These are phyloP conservation scores for Hirtodrosophila duncani DNA, from an alignment of 2,888 invertebrate genomes.

Conservation along the genomic window DNA sequence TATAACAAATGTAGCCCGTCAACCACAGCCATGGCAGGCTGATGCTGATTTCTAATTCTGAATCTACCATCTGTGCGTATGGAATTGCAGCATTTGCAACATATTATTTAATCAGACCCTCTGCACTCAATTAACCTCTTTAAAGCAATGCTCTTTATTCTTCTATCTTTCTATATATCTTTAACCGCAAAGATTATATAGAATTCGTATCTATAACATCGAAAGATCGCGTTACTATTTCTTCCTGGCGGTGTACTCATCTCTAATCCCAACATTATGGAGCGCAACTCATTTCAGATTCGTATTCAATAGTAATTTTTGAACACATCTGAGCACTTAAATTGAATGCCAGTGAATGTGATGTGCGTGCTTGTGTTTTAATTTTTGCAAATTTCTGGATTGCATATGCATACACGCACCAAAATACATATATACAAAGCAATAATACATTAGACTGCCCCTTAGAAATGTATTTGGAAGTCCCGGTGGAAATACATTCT, in stretches of 20 bases:
- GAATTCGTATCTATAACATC: too few relatives aligned
- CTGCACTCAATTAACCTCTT: too few relatives aligned
- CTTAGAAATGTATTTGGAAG: too few relatives aligned
- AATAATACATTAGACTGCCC: too few relatives aligned
- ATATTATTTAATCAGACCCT: too few relatives aligned
- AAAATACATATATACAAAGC: not conserved
- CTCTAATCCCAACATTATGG: not conserved
- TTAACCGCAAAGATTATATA: too few relatives aligned
- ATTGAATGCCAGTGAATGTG: not conserved
- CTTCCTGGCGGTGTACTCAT: not conserved
- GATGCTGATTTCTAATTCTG: too few relatives aligned
- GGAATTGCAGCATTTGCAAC: not conserved
- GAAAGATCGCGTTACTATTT: too few relatives aligned
- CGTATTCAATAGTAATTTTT: not conserved
- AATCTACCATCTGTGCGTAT: not conserved
- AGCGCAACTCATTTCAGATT: not conserved
- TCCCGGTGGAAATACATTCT: too few relatives aligned
- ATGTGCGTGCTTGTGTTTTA: conserved; percentile 1
- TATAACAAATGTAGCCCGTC: not conserved
- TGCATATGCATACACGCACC: too few relatives aligned
- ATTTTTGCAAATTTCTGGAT: conserved; percentile 2
- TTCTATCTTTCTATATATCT: too few relatives aligned
- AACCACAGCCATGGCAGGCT: not conserved
- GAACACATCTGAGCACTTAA: conserved; percentile 1
- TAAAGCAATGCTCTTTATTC: too few relatives aligned